These are phyloP conservation scores for Disparrhopalites patrizii DNA, from an alignment of 2,888 invertebrate species.

Conservation along the genomic window DNA sequence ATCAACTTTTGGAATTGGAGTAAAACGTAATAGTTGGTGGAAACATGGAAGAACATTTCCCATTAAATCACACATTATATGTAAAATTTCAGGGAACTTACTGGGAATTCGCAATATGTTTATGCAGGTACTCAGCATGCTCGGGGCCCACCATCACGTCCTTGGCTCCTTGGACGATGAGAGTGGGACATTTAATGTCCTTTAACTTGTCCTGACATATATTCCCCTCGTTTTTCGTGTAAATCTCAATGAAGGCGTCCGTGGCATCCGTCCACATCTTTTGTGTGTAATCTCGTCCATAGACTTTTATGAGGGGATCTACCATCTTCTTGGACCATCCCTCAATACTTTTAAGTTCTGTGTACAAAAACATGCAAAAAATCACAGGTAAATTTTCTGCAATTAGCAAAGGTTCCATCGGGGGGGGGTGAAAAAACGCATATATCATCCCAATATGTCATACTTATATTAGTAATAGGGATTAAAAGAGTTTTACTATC, in stretches of 20 bases:
- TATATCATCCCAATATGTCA: no score
- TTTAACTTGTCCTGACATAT: constrained; percentile 64
- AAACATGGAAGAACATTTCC: background rate
- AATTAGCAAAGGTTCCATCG: no score
- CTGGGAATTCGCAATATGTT: constrained; percentile 65
- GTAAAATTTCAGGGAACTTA: constrained; percentile 51
- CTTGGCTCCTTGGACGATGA: constrained; percentile 77
- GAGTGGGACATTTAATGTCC: constrained; percentile 68
- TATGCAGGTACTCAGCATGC: constrained; percentile 68
- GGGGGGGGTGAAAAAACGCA: no score
- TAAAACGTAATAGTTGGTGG: no score
- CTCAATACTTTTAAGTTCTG: constrained; percentile 67
- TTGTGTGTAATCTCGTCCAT: constrained; percentile 68
- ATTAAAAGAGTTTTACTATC: no score
- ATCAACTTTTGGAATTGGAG: no score
- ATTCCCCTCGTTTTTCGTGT: constrained; percentile 63
- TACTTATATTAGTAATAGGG: no score
- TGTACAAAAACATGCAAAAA: constrained; percentile 46
- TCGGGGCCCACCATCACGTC: constrained; percentile 71
- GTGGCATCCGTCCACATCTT: constrained; percentile 48
- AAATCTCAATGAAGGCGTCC: constrained; percentile 47
- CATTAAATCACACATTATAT: background rate
- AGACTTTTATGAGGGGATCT: constrained; percentile 66
- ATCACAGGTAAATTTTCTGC: no score
- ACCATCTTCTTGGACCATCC: constrained; percentile 77